Evolutionary conservation across 2,888 invertebrate genomes (phyloP), one percentile per base, ranked within the genome.

Genomic region (Muschampia plurimacula): DNA sequence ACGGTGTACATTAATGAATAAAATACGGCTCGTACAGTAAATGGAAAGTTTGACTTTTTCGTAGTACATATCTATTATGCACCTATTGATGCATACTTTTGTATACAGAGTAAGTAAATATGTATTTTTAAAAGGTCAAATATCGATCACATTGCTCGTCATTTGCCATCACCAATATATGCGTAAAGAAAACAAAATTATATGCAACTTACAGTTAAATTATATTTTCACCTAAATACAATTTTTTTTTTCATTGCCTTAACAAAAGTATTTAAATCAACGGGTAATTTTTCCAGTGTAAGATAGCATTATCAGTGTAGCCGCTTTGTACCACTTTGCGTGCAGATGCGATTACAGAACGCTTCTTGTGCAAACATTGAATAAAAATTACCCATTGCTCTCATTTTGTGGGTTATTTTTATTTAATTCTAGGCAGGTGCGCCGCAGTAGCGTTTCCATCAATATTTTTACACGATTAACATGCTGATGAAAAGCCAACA

Each of bases 401-500:
- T 85, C 88, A 86, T 89, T 90, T 88, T 86, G 84, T 78, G 77
- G 84, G 86, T 89, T 94, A 94, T 94, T 94, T 93, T 92, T 93
- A 93, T 93, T 93, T 92, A 92, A 93, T 93, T 91, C 91, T 86
- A 89, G 89, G 85, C 92, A 90, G 91, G 91, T 91, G 89, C 84
- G 86, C 83, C 81, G 81, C 82, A 85, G 84, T 84, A 84, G 84
- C 86, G 86, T 88, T 85, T 82, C 87, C 81, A 81, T 85, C 90
- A 89, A 92, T 93, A 92, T 93, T 94, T 92, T 93, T 92, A 85
- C 85, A 90, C 91, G 92, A 93, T 94, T 94, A 92, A 86, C 92
- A 93, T 94, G 88, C 89, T 93, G 92, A 94, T 94, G 93, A 92
- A 93, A 94, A 89, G 91, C 90, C 89, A 94, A 94, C 93, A 94